phyloP scores from a whole-genome alignment of 2,888 invertebrate species.

The Herminia tarsipennalis region DNA sequence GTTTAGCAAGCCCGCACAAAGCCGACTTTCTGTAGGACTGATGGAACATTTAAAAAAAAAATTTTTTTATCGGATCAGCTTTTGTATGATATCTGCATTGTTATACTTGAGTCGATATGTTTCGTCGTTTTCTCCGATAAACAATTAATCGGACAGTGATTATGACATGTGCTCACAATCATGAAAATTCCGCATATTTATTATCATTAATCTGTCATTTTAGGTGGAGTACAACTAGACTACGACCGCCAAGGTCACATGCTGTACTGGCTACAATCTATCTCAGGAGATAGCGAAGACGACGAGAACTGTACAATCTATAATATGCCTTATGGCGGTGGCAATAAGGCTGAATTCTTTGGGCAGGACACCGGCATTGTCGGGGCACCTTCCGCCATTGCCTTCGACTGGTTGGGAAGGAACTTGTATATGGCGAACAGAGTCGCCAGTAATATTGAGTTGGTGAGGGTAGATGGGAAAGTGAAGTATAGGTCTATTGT shows the following conservation, averaged over 20 bases:
- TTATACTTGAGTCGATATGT: too few relatives aligned
- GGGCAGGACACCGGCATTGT: constrained; percentile 94
- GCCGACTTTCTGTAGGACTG: too few relatives aligned
- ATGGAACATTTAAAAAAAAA: too few relatives aligned
- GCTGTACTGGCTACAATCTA: constrained; percentile 94
- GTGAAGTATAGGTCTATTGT: constrained; percentile 93
- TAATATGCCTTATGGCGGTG: constrained; percentile 93
- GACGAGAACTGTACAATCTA: constrained; percentile 95
- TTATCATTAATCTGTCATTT: constrained; percentile 46
- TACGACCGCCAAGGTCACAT: constrained; percentile 94
- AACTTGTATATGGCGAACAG: constrained; percentile 97
- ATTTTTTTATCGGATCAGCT: too few relatives aligned
- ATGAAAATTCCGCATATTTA: background rate
- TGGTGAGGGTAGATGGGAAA: constrained; percentile 94
- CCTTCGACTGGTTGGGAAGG: constrained; percentile 98
- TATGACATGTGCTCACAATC: background rate
- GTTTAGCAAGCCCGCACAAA: too few relatives aligned
- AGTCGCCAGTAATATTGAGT: constrained; percentile 95
- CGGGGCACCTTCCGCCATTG: constrained; percentile 95
- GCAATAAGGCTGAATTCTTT: constrained; percentile 90
- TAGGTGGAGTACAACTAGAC: constrained; percentile 94
- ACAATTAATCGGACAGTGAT: too few relatives aligned
- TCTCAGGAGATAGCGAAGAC: constrained; percentile 88
- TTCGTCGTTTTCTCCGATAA: too few relatives aligned
- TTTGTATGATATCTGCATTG: too few relatives aligned